Percentiles rank a stretch among this genome's conserved stretches.
These are phyloP conservation scores for Mixornis gularis DNA, from an alignment of 2,113 vertebrate species.

Conservation along the genomic window DNA sequence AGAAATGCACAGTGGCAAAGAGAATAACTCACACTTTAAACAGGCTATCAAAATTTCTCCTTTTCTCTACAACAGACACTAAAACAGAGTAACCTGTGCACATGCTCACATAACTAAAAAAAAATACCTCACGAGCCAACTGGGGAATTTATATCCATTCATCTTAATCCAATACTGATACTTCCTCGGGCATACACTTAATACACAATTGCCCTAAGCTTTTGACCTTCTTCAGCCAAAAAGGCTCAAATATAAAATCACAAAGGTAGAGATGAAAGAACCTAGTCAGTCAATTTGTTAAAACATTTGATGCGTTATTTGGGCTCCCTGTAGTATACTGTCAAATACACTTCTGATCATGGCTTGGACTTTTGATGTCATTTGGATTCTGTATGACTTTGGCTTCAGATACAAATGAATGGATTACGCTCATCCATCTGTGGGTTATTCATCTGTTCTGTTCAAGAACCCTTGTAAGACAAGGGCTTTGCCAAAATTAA, in stretches of 20 bases:
- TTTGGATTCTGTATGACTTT: constrained; percentile 5
- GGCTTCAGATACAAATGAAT: constrained; percentile 13
- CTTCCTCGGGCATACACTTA: neutral
- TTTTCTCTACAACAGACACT: neutral
- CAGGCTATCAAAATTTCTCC: neutral
- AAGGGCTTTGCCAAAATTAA: neutral
- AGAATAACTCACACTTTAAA: neutral
- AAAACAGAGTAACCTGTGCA: neutral
- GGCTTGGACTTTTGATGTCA: neutral
- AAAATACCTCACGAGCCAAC: neutral
- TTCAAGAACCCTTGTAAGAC: constrained; percentile 16
- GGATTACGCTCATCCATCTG: constrained; percentile 9
- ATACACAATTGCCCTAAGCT: neutral
- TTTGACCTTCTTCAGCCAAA: neutral
- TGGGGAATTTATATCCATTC: neutral
- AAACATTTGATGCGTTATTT: neutral
- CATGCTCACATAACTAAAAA: neutral
- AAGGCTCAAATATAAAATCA: neutral
- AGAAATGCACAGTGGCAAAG: neutral
- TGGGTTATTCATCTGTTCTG: constrained; percentile 18
- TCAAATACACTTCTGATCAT: neutral
- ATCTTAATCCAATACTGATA: neutral
- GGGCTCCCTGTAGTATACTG: neutral
- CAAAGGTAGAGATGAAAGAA: neutral
- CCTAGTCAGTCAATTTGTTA: neutral